Conservation (phyloP, 64 coral and sea anemone genomes). For the Pocillopora damicornis region DNA sequence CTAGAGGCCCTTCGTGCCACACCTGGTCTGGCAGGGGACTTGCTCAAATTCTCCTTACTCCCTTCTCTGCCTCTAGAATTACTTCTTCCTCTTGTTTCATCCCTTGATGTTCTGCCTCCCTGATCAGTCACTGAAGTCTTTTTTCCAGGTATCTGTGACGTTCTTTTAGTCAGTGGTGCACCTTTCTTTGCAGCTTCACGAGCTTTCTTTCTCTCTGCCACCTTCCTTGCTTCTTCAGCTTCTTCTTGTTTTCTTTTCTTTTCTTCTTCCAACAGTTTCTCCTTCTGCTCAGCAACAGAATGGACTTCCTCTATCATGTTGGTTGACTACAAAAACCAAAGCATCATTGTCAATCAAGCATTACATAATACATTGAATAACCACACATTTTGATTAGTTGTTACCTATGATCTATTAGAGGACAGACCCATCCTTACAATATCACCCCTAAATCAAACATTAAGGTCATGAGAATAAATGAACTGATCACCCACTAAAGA, state of each 20-base stretch:
- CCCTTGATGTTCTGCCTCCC: conserved; percentile 19
- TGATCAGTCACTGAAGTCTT: conserved; percentile 28
- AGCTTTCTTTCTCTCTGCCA: conserved; percentile 83
- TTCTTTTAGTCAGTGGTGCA: conserved; percentile 58
- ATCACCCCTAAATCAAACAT: no score
- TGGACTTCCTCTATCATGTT: conserved; percentile 99
- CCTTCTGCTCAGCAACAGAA: conserved; percentile 90
- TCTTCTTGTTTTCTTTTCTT: conserved; percentile 70
- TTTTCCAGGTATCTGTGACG: conserved; percentile 57
- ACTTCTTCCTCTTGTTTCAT: conserved; percentile 51
- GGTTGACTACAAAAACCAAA: conserved; percentile 54
- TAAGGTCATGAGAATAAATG: no score
- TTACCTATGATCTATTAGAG: no score
- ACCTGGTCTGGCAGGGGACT: conserved; percentile 80
- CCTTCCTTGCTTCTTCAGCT: conserved; percentile 80
- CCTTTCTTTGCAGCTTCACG: conserved; percentile 50
- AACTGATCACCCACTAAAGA: no score
- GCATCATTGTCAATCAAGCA: neutral
- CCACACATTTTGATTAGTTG: no score
- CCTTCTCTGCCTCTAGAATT: conserved; percentile 43
- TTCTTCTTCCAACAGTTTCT: conserved; percentile 85
- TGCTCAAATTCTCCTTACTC: conserved; percentile 39
- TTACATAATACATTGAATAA: no score
- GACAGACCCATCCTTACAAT: no score
- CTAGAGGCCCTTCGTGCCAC: conserved; percentile 61